phyloP scores from a whole-genome alignment of 2,888 invertebrate genomes.

The Dryococelus australis region DNA sequence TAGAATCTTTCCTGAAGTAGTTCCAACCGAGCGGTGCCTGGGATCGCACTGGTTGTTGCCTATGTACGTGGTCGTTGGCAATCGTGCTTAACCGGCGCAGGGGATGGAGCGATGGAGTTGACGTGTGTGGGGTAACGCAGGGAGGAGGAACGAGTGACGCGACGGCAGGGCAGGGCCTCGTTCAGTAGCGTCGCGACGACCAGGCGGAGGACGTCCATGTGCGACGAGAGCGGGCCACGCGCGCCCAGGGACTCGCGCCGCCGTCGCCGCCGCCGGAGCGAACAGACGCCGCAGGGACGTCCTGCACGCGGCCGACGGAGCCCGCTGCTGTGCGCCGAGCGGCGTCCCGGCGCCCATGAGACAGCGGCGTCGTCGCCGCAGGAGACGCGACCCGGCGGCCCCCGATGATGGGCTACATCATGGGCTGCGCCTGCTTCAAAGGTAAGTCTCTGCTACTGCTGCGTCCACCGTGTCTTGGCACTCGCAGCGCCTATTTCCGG shows the following conservation, averaged over 20 bases:
- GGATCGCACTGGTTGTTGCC: no score
- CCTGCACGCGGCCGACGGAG: conserved; percentile 53
- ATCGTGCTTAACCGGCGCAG: no score
- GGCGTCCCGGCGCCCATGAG: conserved; percentile 5
- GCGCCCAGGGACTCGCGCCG: not conserved
- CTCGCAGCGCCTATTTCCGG: conserved; percentile 55
- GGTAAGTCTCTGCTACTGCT: conserved; percentile 63
- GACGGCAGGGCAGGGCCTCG: no score
- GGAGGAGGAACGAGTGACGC: no score
- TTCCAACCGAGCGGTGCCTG: no score
- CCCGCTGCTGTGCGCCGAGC: not conserved
- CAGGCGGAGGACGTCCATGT: no score
- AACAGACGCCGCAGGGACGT: conserved; percentile 44
- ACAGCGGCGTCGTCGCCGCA: conserved; percentile 26
- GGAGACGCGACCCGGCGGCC: conserved; percentile 41
- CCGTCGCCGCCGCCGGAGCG: not conserved
- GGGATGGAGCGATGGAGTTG: no score
- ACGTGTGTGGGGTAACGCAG: no score
- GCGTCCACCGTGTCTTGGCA: conserved; percentile 51
- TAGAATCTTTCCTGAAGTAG: no score
- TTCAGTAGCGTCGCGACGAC: no score
- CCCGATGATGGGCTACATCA: conserved; percentile 92
- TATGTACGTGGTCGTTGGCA: no score
- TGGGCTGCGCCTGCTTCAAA: conserved; percentile 93
- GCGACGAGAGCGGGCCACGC: no score